Evolutionary conservation across 53 echinoderm and acorn worm species (phyloP), one percentile per base, ranked within the genome.

Genomic region (Stichopus horrens): DNA sequence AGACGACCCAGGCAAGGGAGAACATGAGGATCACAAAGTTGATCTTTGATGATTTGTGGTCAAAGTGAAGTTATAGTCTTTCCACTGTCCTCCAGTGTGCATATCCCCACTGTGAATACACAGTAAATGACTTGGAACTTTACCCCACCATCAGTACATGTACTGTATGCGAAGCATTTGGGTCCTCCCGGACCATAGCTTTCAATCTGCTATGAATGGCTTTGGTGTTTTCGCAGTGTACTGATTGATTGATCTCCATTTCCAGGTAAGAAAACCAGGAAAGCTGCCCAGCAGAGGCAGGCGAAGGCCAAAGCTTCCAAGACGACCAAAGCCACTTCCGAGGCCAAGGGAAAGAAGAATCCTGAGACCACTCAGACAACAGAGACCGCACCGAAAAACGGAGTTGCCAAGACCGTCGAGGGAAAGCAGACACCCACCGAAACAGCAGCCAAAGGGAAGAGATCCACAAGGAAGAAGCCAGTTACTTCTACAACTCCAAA

Each of bases 231-330:
- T 77, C 21, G 2, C 14, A 13, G 21, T 77, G 14, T 11, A 77
- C 21, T 77, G 78, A 22, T 77, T 77, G 14, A 1, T 77, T 77
- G n/a, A 2, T 56, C 9, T 16, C 52, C 9, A 5, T 83, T 83
- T 20, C 21, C 52, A 73, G 79, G 79, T 13, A 91, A 88, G 74
- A 91, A 91, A 53, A 81, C 74, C 13, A 74, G 74, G 18, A 88
- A 88, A 75, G 88, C 93, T 51, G 71, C 93, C 22, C 92, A 81
- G 9, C 81, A 91, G 86, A 76, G 92, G n/a, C 53, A 90, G 21
- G 83, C 74, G 67, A 86, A 90, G 18, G 76, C 92, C 75, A 91
- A 91, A 80, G 74, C 90, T 76, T 56, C 75, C 4, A 92, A 92
- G 78, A 91, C 88, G 73, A 58, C 66, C 37, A 65, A 58, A 57